Conservation (phyloP, 2,888 invertebrate species). For the Habrosyne pyritoides region DNA sequence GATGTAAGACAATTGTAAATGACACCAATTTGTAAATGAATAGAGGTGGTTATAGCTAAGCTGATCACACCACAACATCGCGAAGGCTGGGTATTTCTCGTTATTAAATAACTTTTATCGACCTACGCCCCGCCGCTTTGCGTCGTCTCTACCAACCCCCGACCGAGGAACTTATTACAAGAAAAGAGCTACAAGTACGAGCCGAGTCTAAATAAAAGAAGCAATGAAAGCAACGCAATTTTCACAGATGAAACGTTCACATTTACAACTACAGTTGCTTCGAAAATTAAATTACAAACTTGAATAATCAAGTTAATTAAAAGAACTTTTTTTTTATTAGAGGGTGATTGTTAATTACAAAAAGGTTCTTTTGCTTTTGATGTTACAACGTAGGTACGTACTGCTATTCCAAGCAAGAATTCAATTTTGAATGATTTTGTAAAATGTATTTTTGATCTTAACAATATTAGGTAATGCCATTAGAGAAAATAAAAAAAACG, state of each 20-base stretch:
- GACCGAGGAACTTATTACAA: slow-evolving; percentile 45
- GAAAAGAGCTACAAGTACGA: slow-evolving; percentile 35
- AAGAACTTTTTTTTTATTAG: slow-evolving; percentile 2
- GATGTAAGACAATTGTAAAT: slow-evolving; percentile 19
- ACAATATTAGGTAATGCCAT: too few species aligned
- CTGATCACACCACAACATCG: slow-evolving; percentile 50
- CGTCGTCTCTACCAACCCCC: slow-evolving; percentile 39
- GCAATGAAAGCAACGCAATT: slow-evolving; percentile 22
- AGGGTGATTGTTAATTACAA: slow-evolving; percentile 2
- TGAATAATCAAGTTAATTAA: slow-evolving; percentile 2
- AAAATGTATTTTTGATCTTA: too few species aligned
- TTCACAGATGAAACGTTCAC: slow-evolving; percentile 7
- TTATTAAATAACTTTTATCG: slow-evolving; percentile 81
- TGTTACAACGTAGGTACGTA: background rate
- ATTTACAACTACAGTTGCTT: background rate
- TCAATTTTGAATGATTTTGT: too few species aligned
- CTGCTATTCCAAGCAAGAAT: background rate
- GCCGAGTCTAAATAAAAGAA: slow-evolving; percentile 18
- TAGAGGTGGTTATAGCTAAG: slow-evolving; percentile 33
- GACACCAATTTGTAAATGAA: slow-evolving; percentile 8
- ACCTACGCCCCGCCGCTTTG: slow-evolving; percentile 52
- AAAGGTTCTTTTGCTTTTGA: background rate
- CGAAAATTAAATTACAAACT: slow-evolving; percentile 1
- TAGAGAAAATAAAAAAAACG: too few species aligned
- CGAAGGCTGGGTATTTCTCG: slow-evolving; percentile 61